These are phyloP conservation scores for Heterotilapia buettikoferi DNA, from an alignment of 2,113 vertebrate species.

Conservation along the genomic window DNA sequence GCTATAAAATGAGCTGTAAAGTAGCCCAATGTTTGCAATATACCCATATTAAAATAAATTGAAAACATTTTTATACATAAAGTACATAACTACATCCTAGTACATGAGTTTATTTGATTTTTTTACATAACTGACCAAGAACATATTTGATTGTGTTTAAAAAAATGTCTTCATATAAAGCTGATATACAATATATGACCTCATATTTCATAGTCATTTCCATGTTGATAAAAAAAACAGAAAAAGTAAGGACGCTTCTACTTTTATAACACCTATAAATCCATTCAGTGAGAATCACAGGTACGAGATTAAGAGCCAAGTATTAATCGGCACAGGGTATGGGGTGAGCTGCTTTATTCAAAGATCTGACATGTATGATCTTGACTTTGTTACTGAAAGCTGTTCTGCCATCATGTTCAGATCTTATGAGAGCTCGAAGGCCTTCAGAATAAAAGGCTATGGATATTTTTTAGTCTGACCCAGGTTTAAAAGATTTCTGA, in stretches of 20 bases:
- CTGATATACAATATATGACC: not conserved
- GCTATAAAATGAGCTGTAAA: not conserved
- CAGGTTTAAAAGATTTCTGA: not conserved
- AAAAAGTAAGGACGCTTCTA: not conserved
- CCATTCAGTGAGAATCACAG: not conserved
- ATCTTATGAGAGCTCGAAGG: not conserved
- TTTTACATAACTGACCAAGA: not conserved
- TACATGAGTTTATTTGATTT: not conserved
- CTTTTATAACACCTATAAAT: not conserved
- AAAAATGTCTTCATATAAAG: not conserved
- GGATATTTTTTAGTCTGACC: not conserved
- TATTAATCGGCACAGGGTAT: not conserved
- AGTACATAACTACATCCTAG: not conserved
- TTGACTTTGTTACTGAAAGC: not conserved
- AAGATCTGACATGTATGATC: not conserved
- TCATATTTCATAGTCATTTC: not conserved
- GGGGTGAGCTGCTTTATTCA: not conserved
- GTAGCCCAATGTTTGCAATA: not conserved
- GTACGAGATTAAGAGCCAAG: not conserved
- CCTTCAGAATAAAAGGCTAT: not conserved
- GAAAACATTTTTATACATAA: not conserved
- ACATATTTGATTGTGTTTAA: not conserved
- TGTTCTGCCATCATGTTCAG: not conserved
- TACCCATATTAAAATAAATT: not conserved
- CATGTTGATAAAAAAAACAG: not conserved